These are phyloP conservation scores for Dicranocentrus wangi DNA, from an alignment of 2,888 invertebrate species.

Conservation along the genomic window DNA sequence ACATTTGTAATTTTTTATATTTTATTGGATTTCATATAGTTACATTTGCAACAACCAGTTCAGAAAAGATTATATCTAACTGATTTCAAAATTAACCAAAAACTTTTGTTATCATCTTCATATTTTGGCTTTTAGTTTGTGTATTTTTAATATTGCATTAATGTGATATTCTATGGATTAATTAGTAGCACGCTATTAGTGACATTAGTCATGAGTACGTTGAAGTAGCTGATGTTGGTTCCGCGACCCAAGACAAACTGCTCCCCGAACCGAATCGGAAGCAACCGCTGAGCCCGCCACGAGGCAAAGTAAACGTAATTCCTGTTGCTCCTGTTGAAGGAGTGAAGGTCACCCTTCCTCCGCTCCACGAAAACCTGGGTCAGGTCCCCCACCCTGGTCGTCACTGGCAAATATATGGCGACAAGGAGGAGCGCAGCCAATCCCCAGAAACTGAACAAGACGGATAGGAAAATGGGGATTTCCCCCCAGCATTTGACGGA, in stretches of 20 bases:
- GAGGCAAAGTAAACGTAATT: neutral
- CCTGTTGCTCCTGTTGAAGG: neutral
- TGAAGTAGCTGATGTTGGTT: neutral
- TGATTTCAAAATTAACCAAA: too few species aligned
- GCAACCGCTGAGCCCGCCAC: constrained; percentile 5
- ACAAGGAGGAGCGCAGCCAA: neutral
- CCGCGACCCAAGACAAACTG: neutral
- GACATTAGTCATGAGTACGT: neutral
- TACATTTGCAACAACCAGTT: too few species aligned
- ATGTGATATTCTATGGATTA: neutral
- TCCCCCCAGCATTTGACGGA: constrained; percentile 6
- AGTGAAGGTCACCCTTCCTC: neutral
- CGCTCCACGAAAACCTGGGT: neutral
- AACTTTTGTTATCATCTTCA: too few species aligned
- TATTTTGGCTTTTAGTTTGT: too few species aligned
- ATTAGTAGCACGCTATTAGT: constrained; percentile 3
- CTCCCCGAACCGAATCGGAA: neutral
- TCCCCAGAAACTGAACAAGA: neutral
- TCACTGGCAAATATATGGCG: neutral
- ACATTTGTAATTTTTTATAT: too few species aligned
- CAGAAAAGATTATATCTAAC: too few species aligned
- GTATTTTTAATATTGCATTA: too few species aligned
- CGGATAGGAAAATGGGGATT: constrained; percentile 11
- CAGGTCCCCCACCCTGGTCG: neutral
- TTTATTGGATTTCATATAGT: too few species aligned